Evolutionary conservation across 2,797 vertebrate species (phyloP).

Genomic region (Coregonus sp.): DNA sequence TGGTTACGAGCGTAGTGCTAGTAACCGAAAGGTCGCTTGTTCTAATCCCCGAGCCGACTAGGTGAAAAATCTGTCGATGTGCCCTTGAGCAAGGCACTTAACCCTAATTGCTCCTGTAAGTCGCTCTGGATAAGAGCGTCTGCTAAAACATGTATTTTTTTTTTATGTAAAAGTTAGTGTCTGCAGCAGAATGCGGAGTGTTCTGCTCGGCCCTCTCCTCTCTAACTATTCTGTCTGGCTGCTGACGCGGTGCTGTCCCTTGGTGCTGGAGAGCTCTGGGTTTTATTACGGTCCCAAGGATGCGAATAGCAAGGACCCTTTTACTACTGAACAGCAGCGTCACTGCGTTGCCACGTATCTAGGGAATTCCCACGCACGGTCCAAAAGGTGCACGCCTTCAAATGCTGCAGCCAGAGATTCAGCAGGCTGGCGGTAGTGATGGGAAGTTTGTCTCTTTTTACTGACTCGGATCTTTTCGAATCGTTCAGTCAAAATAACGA

Average conservation of each 20-base stretch:
- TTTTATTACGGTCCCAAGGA: not conserved
- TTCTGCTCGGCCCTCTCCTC: slow-evolving; percentile 10
- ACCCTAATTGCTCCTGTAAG: no score
- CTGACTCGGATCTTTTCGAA: not conserved
- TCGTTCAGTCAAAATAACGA: no score
- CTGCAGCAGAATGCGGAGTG: slow-evolving; percentile 37
- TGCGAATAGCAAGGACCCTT: slow-evolving; percentile 11
- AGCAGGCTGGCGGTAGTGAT: not conserved
- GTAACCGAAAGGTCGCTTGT: no score
- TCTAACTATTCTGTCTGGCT: no score
- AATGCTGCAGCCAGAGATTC: slow-evolving; percentile 45
- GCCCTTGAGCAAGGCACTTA: no score
- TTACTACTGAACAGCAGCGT: slow-evolving; percentile 40
- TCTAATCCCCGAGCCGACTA: no score
- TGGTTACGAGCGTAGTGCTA: no score
- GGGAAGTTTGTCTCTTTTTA: not conserved
- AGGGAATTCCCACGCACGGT: slow-evolving; percentile 64
- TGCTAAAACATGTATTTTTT: no score
- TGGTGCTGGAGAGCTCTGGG: slow-evolving; percentile 37
- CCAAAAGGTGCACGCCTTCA: slow-evolving; percentile 15
- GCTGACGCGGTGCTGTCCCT: slow-evolving; percentile 36
- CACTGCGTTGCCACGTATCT: slow-evolving; percentile 50
- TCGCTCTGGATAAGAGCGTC: no score
- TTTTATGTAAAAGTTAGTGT: not conserved
- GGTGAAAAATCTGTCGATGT: no score